A percentile compares a stretch with the other conserved stretches of the same genome.
Evolutionary conservation across 2,113 vertebrate species (phyloP).

Genomic region (Scytalopus superciliaris): DNA sequence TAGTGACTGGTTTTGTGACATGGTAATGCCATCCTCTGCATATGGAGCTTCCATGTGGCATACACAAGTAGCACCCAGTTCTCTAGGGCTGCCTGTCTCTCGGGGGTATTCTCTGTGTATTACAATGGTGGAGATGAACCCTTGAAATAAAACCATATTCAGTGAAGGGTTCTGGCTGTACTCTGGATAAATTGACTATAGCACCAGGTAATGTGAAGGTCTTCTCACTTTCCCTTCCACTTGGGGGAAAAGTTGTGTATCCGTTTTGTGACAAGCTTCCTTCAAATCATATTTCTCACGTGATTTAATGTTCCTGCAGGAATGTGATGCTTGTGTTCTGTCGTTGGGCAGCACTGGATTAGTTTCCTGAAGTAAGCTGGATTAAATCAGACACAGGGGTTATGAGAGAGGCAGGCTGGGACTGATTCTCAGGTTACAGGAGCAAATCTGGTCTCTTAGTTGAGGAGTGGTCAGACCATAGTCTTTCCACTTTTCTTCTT

Average conservation of each 20-base stretch:
- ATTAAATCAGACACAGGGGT: background rate
- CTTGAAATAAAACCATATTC: background rate
- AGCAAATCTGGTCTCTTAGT: background rate
- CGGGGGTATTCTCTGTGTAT: background rate
- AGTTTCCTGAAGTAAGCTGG: background rate
- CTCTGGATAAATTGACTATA: background rate
- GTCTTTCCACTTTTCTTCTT: background rate
- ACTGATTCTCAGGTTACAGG: background rate
- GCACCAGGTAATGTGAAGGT: accelerated
- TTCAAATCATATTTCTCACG: background rate
- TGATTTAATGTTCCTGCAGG: background rate
- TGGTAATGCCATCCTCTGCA: background rate
- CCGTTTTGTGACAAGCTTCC: background rate
- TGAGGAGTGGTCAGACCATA: background rate
- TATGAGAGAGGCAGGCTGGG: background rate
- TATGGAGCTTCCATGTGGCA: background rate
- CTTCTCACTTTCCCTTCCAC: background rate
- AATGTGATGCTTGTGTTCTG: background rate
- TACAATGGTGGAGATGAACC: accelerated
- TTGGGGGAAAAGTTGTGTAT: background rate
- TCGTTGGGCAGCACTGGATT: background rate
- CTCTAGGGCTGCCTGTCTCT: background rate
- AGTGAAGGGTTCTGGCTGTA: background rate
- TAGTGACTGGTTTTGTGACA: background rate
- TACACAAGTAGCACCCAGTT: background rate